These are phyloP conservation scores for Steinernema hermaphroditum DNA, from an alignment of 2,888 invertebrate species.

Conservation along the genomic window DNA sequence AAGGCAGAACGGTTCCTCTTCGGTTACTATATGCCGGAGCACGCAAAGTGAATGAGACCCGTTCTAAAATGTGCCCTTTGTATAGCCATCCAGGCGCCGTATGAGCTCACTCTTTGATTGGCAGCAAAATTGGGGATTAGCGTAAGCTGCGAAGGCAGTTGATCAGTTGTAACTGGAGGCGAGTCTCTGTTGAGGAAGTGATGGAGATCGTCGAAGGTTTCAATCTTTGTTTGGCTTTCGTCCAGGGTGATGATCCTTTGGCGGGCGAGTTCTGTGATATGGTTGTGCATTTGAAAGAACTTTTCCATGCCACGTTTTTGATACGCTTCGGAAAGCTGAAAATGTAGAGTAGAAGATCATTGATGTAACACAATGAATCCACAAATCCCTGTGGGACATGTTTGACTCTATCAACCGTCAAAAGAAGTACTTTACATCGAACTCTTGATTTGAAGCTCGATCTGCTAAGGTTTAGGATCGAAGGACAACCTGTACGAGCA, in stretches of 20 bases:
- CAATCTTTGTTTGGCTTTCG: neutral
- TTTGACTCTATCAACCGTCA: too few species aligned
- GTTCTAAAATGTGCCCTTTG: neutral
- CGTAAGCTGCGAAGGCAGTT: neutral
- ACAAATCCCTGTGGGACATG: too few species aligned
- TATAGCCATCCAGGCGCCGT: too few species aligned
- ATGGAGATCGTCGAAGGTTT: neutral
- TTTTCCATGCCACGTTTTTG: neutral
- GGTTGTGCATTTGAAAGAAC: neutral
- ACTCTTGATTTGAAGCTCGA: too few species aligned
- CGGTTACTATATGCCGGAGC: neutral
- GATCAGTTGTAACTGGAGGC: neutral
- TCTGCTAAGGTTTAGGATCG: too few species aligned
- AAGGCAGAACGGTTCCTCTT: neutral
- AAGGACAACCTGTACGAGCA: too few species aligned
- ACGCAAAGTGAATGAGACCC: neutral
- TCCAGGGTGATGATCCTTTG: neutral
- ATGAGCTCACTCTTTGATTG: neutral
- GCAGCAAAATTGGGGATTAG: neutral
- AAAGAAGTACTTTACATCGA: too few species aligned
- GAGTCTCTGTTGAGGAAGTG: neutral
- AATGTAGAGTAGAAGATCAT: neutral
- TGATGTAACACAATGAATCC: too few species aligned
- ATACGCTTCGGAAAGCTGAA: constrained; percentile 1
- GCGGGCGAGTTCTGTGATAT: neutral